phyloP scores from a whole-genome alignment of 2,113 vertebrate species.

The Sardina pilchardus region DNA sequence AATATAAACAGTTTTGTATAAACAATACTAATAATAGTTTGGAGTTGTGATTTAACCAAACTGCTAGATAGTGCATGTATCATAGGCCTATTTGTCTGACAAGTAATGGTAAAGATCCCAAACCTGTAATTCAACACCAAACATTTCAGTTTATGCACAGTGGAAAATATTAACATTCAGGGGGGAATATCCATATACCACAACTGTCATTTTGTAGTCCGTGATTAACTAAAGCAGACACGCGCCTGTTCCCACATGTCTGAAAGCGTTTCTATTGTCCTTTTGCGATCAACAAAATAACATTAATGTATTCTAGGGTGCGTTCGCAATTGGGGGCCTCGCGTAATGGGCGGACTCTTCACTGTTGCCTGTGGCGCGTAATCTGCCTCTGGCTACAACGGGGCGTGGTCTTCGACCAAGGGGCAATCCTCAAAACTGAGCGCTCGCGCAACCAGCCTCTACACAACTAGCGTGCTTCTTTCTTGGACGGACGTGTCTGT shows the following conservation, averaged over 20 bases:
- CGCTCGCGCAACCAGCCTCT: background rate
- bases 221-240: background rate
- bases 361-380: background rate
- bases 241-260: background rate
- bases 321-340: background rate
- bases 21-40: too few relatives aligned
- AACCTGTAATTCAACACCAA: background rate
- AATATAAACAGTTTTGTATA: too few relatives aligned
- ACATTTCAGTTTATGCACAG: background rate
- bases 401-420: background rate
- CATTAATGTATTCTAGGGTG: background rate
- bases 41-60: too few relatives aligned
- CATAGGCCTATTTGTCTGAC: too few relatives aligned
- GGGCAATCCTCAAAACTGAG: background rate
- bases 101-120: too few relatives aligned
- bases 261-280: background rate
- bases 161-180: background rate
- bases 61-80: too few relatives aligned
- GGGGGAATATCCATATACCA: background rate
- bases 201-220: background rate
- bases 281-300: background rate
- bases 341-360: background rate
- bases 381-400: background rate
- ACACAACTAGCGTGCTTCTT: background rate
- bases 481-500: background rate